These are phyloP conservation scores for Drepana arcuata DNA, from an alignment of 1,140 invertebrate species.

Conservation along the genomic window DNA sequence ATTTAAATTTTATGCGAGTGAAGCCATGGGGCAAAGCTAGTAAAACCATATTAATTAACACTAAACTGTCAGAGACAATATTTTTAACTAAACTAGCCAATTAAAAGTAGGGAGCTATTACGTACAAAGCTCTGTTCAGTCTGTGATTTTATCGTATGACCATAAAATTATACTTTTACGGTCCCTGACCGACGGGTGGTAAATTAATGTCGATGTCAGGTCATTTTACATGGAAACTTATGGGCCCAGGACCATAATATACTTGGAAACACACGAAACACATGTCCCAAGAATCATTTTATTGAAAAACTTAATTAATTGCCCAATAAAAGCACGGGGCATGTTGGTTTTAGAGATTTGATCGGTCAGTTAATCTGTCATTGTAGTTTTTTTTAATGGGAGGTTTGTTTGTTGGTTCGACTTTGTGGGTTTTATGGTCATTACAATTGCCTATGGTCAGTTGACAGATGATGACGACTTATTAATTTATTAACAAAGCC, in stretches of 20 bases:
- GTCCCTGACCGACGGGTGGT: constrained; percentile 26
- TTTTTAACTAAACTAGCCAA: too few species aligned
- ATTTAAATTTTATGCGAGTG: too few species aligned
- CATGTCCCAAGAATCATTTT: constrained; percentile 41
- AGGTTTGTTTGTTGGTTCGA: neutral
- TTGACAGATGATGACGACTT: too few species aligned
- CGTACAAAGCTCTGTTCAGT: too few species aligned
- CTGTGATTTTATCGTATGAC: constrained; percentile 19
- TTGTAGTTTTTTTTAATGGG: neutral
- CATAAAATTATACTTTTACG: constrained; percentile 39
- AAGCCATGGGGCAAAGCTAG: too few species aligned
- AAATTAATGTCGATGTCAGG: constrained; percentile 47
- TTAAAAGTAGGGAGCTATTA: too few species aligned
- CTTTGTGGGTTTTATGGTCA: too few species aligned
- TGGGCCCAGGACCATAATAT: constrained; percentile 26
- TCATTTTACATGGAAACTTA: constrained; percentile 38
- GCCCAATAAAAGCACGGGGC: constrained; percentile 18
- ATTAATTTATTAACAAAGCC: too few species aligned
- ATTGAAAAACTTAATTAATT: constrained; percentile 28
- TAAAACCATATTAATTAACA: too few species aligned
- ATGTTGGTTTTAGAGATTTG: constrained; percentile 6
- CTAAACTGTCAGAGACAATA: constrained; percentile 4
- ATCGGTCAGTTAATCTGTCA: neutral
- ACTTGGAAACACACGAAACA: constrained; percentile 31
- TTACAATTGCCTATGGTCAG: too few species aligned